Conservation (phyloP, 2,888 invertebrate species). For the Noctua janthina region DNA sequence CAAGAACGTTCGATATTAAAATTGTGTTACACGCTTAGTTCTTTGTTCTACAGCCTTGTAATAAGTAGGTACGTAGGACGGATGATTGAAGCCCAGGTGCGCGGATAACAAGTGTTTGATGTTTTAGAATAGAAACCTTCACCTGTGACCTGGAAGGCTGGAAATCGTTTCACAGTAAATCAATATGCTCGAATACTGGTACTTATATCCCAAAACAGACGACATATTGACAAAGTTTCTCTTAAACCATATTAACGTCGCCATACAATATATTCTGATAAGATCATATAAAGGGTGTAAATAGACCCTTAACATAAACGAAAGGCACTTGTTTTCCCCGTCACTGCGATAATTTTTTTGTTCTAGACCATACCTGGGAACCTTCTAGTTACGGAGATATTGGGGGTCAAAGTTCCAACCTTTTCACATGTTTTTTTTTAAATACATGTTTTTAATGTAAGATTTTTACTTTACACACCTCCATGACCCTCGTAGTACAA, state of each 20-base stretch:
- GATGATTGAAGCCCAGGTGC: constrained; percentile 31
- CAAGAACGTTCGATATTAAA: constrained; percentile 28
- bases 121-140: constrained; percentile 19
- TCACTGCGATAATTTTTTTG: too few relatives aligned
- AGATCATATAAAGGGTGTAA: background rate
- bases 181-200: constrained; percentile 7
- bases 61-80: background rate
- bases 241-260: background rate
- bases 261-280: constrained; percentile 5
- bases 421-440: too few relatives aligned
- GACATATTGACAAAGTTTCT: background rate
- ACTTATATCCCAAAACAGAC: constrained; percentile 1
- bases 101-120: constrained; percentile 18
- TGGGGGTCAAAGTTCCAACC: too few relatives aligned
- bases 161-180: constrained; percentile 27
- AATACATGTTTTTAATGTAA: too few relatives aligned
- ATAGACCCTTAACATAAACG: too few relatives aligned
- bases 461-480: too few relatives aligned
- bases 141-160: background rate
- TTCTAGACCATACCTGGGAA: too few relatives aligned
- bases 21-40: background rate
- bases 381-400: too few relatives aligned
- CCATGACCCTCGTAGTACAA: too few relatives aligned
- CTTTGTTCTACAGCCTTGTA: constrained; percentile 3
- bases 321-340: too few relatives aligned